Conservation (phyloP, 2,797 vertebrate genomes). For the Natrix natrix region DNA sequence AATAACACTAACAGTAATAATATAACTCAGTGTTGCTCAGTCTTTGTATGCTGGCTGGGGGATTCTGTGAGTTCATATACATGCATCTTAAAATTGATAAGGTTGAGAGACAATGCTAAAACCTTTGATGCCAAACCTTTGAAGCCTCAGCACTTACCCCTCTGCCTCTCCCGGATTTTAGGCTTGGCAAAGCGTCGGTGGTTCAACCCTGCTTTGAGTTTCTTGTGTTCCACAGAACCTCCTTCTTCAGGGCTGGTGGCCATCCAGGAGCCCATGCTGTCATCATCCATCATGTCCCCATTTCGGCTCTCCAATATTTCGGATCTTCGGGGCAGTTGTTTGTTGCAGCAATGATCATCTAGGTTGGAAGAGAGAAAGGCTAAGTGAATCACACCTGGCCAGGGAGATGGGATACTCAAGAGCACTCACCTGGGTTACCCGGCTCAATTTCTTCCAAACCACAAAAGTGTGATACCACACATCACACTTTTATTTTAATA, state of each 20-base stretch:
- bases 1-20: not conserved
- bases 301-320: slow-evolving; percentile 47
- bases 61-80: not conserved
- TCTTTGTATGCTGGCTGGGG: not conserved
- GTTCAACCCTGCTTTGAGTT: slow-evolving; percentile 65
- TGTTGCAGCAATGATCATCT: slow-evolving; percentile 65
- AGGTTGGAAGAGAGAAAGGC: not conserved
- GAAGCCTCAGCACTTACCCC: slow-evolving; percentile 70
- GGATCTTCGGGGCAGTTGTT: slow-evolving; percentile 40
- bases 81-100: not conserved
- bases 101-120: not conserved
- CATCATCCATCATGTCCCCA: slow-evolving; percentile 55
- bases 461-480: not conserved
- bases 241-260: slow-evolving; percentile 54
- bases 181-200: slow-evolving; percentile 78
- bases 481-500: not conserved
- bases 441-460: not conserved
- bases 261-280: slow-evolving; percentile 56
- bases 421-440: not conserved
- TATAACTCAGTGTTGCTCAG: not conserved
- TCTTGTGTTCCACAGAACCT: slow-evolving; percentile 44
- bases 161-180: slow-evolving; percentile 80
- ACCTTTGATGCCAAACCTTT: not conserved
- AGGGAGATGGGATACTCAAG: not conserved
- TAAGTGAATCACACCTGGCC: too few relatives aligned